Percentiles rank a stretch among this genome's conserved stretches.
These are phyloP conservation scores for Elachura formosa DNA, from an alignment of 2,113 vertebrate genomes.

Conservation along the genomic window DNA sequence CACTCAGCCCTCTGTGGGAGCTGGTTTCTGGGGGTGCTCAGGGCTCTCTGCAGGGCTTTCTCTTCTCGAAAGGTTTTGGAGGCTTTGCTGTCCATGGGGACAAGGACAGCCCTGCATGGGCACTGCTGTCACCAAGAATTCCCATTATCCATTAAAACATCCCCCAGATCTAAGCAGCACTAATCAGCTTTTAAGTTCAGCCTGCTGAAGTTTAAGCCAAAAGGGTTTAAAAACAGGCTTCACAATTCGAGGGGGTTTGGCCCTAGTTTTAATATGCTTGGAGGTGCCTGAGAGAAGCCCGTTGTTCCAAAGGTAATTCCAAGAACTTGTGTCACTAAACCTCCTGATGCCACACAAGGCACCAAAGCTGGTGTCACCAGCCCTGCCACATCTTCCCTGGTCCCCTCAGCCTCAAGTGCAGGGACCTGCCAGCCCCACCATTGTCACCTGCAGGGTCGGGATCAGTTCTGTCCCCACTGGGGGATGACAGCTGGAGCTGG, in stretches of 20 bases:
- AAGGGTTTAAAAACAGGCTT: neutral
- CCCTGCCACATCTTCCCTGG: accelerated
- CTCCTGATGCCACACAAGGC: neutral
- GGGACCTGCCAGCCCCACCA: accelerated
- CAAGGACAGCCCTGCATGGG: neutral
- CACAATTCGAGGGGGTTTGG: accelerated
- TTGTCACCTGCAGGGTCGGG: accelerated
- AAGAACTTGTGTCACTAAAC: neutral
- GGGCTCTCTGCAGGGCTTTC: neutral
- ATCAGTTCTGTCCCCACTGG: neutral
- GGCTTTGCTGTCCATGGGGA: neutral
- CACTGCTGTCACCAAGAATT: accelerated
- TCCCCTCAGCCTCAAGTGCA: accelerated
- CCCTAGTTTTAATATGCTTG: neutral
- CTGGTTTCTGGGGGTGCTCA: neutral
- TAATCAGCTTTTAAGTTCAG: neutral
- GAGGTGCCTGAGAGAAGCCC: neutral
- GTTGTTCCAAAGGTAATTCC: neutral
- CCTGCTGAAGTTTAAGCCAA: neutral
- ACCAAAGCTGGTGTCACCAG: neutral
- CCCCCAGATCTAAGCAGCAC: accelerated
- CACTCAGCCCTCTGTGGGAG: neutral
- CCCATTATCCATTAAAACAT: neutral
- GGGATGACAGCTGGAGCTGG: neutral
- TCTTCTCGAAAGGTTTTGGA: neutral